phyloP scores from a whole-genome alignment of 2,797 vertebrate genomes.

The Chiroxiphia lanceolata region DNA sequence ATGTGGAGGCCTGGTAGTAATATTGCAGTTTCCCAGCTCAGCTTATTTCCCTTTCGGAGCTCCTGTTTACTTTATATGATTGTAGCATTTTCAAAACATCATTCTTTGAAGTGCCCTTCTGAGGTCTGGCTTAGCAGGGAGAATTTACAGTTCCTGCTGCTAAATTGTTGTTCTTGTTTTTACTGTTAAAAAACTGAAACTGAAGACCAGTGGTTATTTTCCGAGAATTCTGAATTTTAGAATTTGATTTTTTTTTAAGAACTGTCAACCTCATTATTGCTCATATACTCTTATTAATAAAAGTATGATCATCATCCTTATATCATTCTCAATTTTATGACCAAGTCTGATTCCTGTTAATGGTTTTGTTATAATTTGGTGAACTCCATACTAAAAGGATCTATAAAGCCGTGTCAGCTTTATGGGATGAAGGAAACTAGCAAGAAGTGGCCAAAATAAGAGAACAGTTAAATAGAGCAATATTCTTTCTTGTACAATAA shows the following conservation, averaged over 20 bases:
- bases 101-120: neutral
- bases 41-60: neutral
- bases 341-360: neutral
- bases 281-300: neutral
- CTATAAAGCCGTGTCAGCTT: neutral
- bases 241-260: neutral
- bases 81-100: neutral
- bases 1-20: neutral
- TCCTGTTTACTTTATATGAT: neutral
- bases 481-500: neutral
- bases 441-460: neutral
- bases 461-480: neutral
- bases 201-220: neutral
- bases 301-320: neutral
- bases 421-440: neutral
- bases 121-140: neutral
- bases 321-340: neutral
- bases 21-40: neutral
- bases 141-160: neutral
- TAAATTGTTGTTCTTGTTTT: neutral
- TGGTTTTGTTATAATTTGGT: neutral
- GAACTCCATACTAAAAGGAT: neutral
- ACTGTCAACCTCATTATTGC: neutral
- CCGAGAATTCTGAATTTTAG: conserved; percentile 1
- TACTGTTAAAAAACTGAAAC: neutral